Percentiles rank a stretch among this genome's conserved stretches.
These are phyloP conservation scores for Polypedilum vanderplanki DNA, from an alignment of 1,140 invertebrate species.

Conservation along the genomic window DNA sequence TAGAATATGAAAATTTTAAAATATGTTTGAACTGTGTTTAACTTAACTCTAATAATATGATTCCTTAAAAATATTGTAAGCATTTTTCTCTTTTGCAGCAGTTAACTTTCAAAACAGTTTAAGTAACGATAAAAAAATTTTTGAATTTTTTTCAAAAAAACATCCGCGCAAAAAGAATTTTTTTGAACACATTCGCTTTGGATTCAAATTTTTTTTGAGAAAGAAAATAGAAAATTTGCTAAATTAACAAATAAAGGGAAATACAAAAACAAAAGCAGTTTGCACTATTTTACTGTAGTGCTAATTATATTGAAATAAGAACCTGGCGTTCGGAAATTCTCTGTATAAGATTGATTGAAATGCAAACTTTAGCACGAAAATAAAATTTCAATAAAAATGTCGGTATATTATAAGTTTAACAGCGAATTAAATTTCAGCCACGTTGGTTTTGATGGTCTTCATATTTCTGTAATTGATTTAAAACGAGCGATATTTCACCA, in stretches of 20 bases:
- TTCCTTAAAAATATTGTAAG: too few relatives aligned
- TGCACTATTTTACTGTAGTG: neutral
- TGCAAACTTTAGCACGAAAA: neutral
- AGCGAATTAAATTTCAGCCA: slow-evolving; percentile 91
- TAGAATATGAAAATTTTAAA: too few relatives aligned
- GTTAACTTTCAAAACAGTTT: too few relatives aligned
- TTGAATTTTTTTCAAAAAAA: too few relatives aligned
- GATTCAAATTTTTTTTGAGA: neutral
- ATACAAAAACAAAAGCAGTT: neutral
- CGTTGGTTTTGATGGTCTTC: slow-evolving; percentile 92
- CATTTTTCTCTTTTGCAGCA: too few relatives aligned
- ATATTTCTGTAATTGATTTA: slow-evolving; percentile 89
- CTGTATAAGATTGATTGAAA: neutral
- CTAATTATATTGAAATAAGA: neutral
- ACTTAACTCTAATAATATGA: too few relatives aligned
- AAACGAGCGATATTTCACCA: slow-evolving; percentile 93
- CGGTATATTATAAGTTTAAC: slow-evolving; percentile 98
- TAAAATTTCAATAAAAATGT: slow-evolving; percentile 54
- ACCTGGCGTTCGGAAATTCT: neutral
- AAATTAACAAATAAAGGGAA: neutral
- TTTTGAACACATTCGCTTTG: too few relatives aligned
- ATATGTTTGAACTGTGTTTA: too few relatives aligned
- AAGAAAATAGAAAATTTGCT: neutral
- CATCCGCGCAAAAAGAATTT: too few relatives aligned
- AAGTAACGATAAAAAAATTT: too few relatives aligned